Base-by-base conservation (phyloP, 2,113 vertebrate species). In the Nibea albiflora region DNA sequence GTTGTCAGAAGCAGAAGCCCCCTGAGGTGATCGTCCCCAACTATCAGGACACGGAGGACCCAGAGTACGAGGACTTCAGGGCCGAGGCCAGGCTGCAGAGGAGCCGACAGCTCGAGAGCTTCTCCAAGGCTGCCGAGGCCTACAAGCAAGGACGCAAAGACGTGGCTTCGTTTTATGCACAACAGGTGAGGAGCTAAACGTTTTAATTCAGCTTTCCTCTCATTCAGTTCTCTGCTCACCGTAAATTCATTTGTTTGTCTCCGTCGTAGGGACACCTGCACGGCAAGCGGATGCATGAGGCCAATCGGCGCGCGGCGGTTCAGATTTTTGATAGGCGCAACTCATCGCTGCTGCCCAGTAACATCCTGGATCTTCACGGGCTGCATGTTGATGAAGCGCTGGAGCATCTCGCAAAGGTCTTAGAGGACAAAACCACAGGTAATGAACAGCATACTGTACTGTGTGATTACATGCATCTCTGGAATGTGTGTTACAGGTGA, bases 351-450 rank as follows among this genome's bases (percentile, higher is more conserved):
- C 92, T 99, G 81, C 97, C 97, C 2, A 94, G 94, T 88, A 99
- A 99, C 58, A 95, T 99, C 88, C 91, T 99, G 91, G 98, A 99
- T 85, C 96, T 99, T 17, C 98, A 99, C 19, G 98, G 98, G 35
- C 95, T 99, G 42, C 98, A 99, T 76, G 98, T 99, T 42, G 94
- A 96, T 35, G 98, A 99, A 92, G 98, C 98, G 17, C 88, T 98
- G 83, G 81, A 95, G 75, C 96, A 97, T 52, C 88, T 99, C 80
- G 90, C 80, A 7, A 91, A 93, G 68, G 96, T 99, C 58, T 93
- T 99, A 57, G 90, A 95, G 71, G 92, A 96, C 60, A 99, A 99
- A 94, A 94, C 87, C 57, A 90, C 95, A 93, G 98, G 98, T 99
- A 93, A 20, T 8, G 0, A 54, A 35, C 19, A 24, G 9, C 28